Percentiles rank a stretch among this genome's conserved stretches.
Conservation (phyloP, 2,113 vertebrate species). For the Labeo rohita region DNA sequence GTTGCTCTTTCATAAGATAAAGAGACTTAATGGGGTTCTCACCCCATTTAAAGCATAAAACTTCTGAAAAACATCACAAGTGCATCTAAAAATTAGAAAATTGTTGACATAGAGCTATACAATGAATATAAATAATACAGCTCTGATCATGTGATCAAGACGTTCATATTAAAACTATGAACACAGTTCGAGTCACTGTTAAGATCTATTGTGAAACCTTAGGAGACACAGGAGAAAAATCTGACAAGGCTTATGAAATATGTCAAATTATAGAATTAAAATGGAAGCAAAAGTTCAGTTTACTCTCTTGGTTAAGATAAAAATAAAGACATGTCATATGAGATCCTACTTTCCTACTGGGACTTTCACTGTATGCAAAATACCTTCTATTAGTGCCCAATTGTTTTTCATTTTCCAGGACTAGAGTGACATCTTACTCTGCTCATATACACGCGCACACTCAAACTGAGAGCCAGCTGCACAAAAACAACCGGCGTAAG, state of each 20-base stretch:
- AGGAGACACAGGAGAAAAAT: background rate
- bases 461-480: slow-evolving; percentile 4
- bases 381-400: slow-evolving; percentile 1
- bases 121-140: background rate
- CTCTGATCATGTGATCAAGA: background rate
- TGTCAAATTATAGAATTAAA: background rate
- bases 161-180: background rate
- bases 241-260: background rate
- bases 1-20: background rate
- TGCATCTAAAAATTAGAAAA: background rate
- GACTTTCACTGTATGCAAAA: background rate
- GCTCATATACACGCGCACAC: background rate
- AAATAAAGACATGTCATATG: background rate
- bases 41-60: background rate
- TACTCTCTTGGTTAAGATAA: background rate
- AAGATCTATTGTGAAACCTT: background rate
- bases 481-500: slow-evolving; percentile 11
- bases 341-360: background rate
- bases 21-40: background rate
- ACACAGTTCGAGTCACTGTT: background rate
- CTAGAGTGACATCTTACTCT: background rate
- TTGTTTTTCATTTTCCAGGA: slow-evolving; percentile 20
- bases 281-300: background rate
- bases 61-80: background rate
- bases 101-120: background rate